Conservation (phyloP, 2,113 vertebrate genomes). For the Oxyruncus cristatus region DNA sequence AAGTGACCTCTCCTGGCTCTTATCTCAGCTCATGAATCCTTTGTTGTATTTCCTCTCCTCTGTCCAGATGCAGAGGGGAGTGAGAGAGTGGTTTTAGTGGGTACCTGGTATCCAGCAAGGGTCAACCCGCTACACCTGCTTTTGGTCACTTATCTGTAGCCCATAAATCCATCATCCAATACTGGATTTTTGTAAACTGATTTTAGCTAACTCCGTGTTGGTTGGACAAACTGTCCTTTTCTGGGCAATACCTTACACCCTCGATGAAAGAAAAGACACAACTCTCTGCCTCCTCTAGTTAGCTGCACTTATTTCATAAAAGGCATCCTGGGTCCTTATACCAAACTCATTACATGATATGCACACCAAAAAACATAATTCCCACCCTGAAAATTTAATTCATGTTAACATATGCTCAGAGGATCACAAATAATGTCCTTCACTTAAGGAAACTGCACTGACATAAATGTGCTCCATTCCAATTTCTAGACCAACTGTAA, state of each 20-base stretch:
- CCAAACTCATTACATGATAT: not conserved
- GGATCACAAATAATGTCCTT: not conserved
- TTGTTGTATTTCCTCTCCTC: too few species aligned
- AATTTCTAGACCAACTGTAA: not conserved
- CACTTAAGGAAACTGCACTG: not conserved
- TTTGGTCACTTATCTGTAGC: not conserved
- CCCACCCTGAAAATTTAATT: not conserved
- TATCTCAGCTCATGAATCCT: too few species aligned
- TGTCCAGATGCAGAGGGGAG: too few species aligned
- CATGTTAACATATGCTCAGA: not conserved
- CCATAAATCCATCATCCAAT: not conserved
- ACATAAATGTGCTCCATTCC: fast-evolving
- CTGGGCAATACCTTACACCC: not conserved
- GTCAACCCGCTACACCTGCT: not conserved
- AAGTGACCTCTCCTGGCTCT: too few species aligned
- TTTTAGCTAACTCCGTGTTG: not conserved
- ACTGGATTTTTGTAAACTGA: not conserved
- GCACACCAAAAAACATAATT: not conserved
- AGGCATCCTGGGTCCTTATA: not conserved
- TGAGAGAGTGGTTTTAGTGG: too few species aligned
- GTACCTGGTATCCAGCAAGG: too few species aligned
- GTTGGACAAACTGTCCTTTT: not conserved
- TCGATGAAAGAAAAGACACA: not conserved
- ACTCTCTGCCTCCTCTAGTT: not conserved
- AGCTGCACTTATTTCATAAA: not conserved